These are phyloP conservation scores for Morone saxatilis DNA, from an alignment of 2,113 vertebrate genomes.

Conservation along the genomic window DNA sequence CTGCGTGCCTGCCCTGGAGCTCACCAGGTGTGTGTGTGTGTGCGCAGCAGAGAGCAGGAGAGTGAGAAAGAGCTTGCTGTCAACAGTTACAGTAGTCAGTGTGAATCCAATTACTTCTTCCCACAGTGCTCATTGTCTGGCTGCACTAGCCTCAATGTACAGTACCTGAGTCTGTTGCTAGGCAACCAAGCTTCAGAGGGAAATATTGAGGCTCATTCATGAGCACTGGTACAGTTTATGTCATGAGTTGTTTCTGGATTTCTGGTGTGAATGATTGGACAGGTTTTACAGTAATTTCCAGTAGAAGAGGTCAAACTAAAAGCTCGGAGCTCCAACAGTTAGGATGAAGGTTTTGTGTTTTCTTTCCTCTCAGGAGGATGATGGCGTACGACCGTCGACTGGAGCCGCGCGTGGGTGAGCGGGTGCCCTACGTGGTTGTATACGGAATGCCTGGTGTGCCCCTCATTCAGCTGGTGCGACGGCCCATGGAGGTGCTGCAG, in stretches of 20 bases:
- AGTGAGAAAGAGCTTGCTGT: constrained; percentile 28
- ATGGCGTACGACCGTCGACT: constrained; percentile 92
- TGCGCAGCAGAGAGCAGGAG: not conserved
- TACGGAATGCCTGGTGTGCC: constrained; percentile 92
- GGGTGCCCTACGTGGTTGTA: constrained; percentile 96
- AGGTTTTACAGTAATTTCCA: not conserved
- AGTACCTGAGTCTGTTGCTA: constrained; percentile 78
- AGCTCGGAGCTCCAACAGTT: not conserved
- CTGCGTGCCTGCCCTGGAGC: constrained; percentile 96
- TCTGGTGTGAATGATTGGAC: not conserved
- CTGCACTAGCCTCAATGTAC: constrained; percentile 59
- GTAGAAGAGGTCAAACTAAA: not conserved
- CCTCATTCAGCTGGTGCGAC: constrained; percentile 96
- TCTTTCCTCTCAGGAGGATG: constrained; percentile 87
- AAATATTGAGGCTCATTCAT: constrained; percentile 39
- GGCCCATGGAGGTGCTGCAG: constrained; percentile 92
- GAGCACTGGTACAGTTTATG: constrained; percentile 3
- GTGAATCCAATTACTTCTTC: constrained; percentile 67
- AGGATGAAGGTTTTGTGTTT: not conserved
- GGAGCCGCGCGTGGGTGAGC: constrained; percentile 94
- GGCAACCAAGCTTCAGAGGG: constrained; percentile 57
- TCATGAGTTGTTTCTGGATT: not conserved
- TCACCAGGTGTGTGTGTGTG: constrained; percentile 89
- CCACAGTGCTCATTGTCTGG: constrained; percentile 69
- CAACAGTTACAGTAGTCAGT: constrained; percentile 55